Conservation (phyloP, 2,888 invertebrate species). For the Aporophyla nigra region DNA sequence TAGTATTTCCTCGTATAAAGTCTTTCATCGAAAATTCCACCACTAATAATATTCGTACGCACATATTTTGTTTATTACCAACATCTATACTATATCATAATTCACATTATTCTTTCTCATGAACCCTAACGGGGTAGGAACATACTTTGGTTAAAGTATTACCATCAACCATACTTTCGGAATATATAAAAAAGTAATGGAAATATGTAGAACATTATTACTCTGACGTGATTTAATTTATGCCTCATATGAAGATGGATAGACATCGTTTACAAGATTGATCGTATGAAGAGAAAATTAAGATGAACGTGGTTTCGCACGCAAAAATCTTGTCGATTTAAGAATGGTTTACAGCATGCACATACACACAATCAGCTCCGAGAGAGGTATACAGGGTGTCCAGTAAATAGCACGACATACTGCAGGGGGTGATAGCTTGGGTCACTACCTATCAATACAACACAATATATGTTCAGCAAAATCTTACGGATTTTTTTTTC, state of each 20-base stretch:
- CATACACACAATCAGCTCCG: too few relatives aligned
- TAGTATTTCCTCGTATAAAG: not conserved
- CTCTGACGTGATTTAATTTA: slow-evolving; percentile 30
- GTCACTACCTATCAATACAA: too few relatives aligned
- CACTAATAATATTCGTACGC: not conserved
- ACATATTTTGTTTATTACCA: not conserved
- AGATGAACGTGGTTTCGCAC: not conserved
- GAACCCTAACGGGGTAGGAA: not conserved
- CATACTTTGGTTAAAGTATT: not conserved
- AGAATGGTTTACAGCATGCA: too few relatives aligned
- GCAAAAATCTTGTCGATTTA: slow-evolving; percentile 12
- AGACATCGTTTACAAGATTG: slow-evolving; percentile 28
- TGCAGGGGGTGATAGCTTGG: too few relatives aligned
- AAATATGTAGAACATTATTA: slow-evolving; percentile 33
- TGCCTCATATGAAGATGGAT: slow-evolving; percentile 39
- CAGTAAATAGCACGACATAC: too few relatives aligned
- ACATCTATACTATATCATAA: not conserved
- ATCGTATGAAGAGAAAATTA: slow-evolving; percentile 28
- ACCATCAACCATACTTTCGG: slow-evolving; percentile 1
- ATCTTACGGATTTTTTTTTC: too few relatives aligned
- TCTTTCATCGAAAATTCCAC: not conserved
- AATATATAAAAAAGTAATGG: slow-evolving; percentile 20
- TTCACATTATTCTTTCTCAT: slow-evolving; percentile 1
- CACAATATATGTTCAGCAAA: too few relatives aligned
- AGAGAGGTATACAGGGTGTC: too few relatives aligned